Base-by-base conservation (phyloP, 2,113 vertebrate genomes). In the Brachirus orientalis region DNA sequence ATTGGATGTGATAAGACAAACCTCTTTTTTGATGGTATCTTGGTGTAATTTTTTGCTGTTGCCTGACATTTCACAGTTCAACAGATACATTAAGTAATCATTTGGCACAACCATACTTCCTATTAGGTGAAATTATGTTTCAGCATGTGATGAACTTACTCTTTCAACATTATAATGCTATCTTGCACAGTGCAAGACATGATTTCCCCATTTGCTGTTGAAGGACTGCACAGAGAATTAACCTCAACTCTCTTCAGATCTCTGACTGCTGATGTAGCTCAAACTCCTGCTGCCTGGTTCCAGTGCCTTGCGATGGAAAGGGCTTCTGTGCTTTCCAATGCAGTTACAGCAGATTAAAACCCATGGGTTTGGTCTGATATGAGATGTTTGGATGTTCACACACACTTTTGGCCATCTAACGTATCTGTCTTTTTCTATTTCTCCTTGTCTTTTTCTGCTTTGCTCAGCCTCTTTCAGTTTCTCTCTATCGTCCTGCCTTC, bases 301-400 rank as follows among this genome's bases (percentile, higher is more conserved):
- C 28, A n/a, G 17, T 44, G 48, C 22, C 37, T 57, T 28, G 28
- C 6, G 6, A 28, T 20, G 6, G 35, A 56, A 33, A 53, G 13
- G 28, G n/a, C n/a, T n/a, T n/a, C n/a, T n/a, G n/a, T n/a, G n/a
- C n/a, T n/a, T n/a, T n/a, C 28, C 3, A 6, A 28, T 28, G 28
- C 28, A 28, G 28, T 28, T 28, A 44, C 40, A 40, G 19, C 10
- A 33, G 17, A 55, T 61, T 48, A 38, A 59, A 41, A 3, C 13
- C 33, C 43, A 16, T 44, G 11, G n/a, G n/a, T n/a, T n/a, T n/a
- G n/a, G 37, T 57, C 65, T 44, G 3, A 8, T 57, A 53, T 46
- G 22, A 70, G 14, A 62, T 70, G 33, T 17, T 46, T 52, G 48
- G 35, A 50, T 59, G 43, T 62, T 57, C 28, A 28, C 1, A 17